phyloP scores from a whole-genome alignment of 2,113 vertebrate species.

The Ptychochromis oligacanthus region DNA sequence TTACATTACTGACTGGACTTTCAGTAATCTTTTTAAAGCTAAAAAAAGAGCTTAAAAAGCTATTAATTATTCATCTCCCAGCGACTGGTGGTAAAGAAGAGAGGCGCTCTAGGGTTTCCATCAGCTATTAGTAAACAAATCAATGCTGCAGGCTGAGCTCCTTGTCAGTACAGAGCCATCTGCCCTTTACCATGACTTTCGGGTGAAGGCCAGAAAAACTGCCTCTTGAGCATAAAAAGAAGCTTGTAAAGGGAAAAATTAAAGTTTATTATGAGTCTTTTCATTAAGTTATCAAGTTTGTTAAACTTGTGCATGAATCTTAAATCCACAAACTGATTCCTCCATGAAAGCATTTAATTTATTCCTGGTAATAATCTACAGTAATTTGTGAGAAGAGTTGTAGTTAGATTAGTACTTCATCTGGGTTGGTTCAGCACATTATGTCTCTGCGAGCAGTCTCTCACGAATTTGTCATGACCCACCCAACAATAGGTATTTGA shows the following conservation, averaged over 20 bases:
- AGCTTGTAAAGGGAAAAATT: neutral
- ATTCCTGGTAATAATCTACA: constrained; percentile 60
- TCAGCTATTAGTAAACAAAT: constrained; percentile 86
- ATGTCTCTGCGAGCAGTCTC: constrained; percentile 48
- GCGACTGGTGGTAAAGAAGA: constrained; percentile 78
- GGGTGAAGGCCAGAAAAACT: constrained; percentile 51
- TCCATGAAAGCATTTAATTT: constrained; percentile 49
- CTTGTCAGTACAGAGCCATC: constrained; percentile 73
- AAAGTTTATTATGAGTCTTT: constrained; percentile 17
- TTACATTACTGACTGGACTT: constrained; percentile 77
- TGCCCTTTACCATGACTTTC: constrained; percentile 78
- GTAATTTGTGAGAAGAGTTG: constrained; percentile 62
- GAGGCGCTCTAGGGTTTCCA: constrained; percentile 79
- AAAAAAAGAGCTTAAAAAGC: constrained; percentile 78
- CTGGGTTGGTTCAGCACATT: constrained; percentile 56
- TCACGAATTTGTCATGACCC: constrained; percentile 59
- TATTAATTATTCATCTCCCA: constrained; percentile 82
- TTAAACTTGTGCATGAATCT: constrained; percentile 19
- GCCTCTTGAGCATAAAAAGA: constrained; percentile 35
- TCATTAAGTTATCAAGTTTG: constrained; percentile 34
- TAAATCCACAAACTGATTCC: constrained; percentile 20
- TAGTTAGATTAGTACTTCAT: constrained; percentile 59
- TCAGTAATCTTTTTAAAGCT: constrained; percentile 79
- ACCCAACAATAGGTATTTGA: constrained; percentile 71
- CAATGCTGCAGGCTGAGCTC: constrained; percentile 79